A percentile compares a stretch with the other conserved stretches of the same genome.
These are phyloP conservation scores for Lasioglossum vierecki DNA, from an alignment of 2,888 invertebrate genomes.

Conservation along the genomic window DNA sequence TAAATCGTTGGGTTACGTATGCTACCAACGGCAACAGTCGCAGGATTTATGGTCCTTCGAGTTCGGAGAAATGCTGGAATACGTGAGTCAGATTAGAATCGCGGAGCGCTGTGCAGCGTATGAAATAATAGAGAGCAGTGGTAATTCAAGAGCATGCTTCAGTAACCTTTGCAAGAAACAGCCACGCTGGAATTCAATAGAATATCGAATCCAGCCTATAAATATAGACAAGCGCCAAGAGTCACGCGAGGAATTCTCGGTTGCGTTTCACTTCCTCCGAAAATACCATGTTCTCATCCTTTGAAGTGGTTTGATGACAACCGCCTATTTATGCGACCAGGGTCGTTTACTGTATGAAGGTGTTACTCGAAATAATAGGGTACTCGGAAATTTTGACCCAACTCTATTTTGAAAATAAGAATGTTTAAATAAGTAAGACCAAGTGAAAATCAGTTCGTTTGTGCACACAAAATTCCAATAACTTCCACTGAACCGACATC, in stretches of 20 bases:
- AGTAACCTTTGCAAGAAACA: not conserved
- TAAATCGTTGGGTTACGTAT: not conserved
- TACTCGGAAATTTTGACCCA: not conserved
- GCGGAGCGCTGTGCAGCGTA: not conserved
- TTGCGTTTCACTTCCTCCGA: slow-evolving; percentile 2
- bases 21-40: not conserved
- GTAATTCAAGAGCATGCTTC: slow-evolving; percentile 6
- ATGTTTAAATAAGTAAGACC: not conserved
- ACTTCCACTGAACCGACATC: not conserved
- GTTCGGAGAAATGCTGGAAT: not conserved
- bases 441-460: not conserved
- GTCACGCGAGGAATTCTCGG: slow-evolving; percentile 17
- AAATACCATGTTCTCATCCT: slow-evolving; percentile 7
- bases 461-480: not conserved
- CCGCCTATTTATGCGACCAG: not conserved
- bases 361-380: not conserved
- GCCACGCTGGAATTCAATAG: not conserved
- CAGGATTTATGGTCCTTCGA: not conserved
- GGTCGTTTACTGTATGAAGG: not conserved
- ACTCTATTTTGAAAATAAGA: not conserved
- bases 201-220: slow-evolving; percentile 10
- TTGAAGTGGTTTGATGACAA: not conserved
- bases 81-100: not conserved
- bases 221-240: slow-evolving; percentile 24
- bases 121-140: not conserved